Percentiles rank a stretch among this genome's conserved stretches.
Conservation (phyloP, 2,113 vertebrate species). For the Leptosomus discolor region DNA sequence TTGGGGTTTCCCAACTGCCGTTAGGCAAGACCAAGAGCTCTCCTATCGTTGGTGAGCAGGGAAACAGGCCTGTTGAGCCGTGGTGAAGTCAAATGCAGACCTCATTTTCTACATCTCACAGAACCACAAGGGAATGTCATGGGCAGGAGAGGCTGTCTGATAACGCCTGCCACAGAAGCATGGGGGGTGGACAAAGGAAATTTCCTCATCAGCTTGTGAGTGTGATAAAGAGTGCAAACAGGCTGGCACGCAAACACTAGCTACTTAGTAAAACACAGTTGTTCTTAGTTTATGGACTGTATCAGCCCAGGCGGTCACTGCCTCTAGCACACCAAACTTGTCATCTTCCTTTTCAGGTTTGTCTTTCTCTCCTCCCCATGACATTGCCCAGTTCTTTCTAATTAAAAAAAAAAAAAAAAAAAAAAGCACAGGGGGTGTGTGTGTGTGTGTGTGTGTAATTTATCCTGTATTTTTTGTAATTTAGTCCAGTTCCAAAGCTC, state of each 20-base stretch:
- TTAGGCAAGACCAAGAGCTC: not conserved
- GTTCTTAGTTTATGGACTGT: not conserved
- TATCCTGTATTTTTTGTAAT: not conserved
- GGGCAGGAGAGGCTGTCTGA: not conserved
- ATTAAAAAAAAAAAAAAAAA: not conserved
- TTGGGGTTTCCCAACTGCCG: not conserved
- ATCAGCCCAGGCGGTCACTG: not conserved
- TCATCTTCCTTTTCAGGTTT: not conserved
- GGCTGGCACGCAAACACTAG: not conserved
- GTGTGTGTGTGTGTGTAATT: not conserved
- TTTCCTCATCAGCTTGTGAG: constrained; percentile 8
- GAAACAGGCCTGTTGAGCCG: not conserved
- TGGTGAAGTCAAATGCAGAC: not conserved
- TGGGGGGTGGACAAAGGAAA: constrained; percentile 13
- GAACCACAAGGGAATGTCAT: not conserved
- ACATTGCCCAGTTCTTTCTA: not conserved
- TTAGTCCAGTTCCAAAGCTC: not conserved
- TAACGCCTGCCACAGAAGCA: not conserved
- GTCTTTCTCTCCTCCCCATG: not conserved
- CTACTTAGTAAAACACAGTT: not conserved
- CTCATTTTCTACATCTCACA: not conserved
- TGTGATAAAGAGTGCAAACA: constrained; percentile 6
- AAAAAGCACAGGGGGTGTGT: accelerated
- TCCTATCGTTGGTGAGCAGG: not conserved
- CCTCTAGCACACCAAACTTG: not conserved